phyloP scores from a whole-genome alignment of 2,888 invertebrate genomes.

The Cephus runcator region DNA sequence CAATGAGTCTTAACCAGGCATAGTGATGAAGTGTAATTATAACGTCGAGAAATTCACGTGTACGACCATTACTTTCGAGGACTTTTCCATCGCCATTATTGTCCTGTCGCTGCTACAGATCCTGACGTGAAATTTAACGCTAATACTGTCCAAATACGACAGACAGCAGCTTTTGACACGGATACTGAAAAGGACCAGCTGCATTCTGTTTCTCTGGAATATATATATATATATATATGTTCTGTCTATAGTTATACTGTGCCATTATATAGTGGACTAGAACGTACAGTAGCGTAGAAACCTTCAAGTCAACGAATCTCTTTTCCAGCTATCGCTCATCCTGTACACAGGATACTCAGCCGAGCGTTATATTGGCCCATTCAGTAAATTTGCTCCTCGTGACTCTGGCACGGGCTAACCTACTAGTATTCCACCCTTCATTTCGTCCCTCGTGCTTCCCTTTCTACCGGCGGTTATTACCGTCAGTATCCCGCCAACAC shows the following conservation, averaged over 20 bases:
- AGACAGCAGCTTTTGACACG: constrained; percentile 43
- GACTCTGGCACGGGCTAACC: constrained; percentile 30
- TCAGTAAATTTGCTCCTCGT: constrained; percentile 25
- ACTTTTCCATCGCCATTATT: neutral
- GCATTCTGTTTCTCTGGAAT: neutral
- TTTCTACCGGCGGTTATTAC: neutral
- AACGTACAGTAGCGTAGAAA: constrained; percentile 24
- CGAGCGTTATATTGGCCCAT: constrained; percentile 55
- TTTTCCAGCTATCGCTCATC: constrained; percentile 51
- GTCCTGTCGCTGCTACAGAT: neutral
- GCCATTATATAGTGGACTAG: constrained; percentile 9
- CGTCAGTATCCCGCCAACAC: neutral
- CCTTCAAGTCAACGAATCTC: constrained; percentile 47
- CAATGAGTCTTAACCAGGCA: neutral
- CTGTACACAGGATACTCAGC: constrained; percentile 36
- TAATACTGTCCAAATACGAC: constrained; percentile 62
- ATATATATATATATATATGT: neutral
- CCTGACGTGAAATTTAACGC: constrained; percentile 53
- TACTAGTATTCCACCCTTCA: neutral
- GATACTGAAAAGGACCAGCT: constrained; percentile 33
- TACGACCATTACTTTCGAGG: neutral
- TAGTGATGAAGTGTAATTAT: neutral
- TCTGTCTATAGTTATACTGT: neutral
- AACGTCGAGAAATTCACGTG: neutral
- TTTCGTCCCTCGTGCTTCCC: neutral